These are phyloP conservation scores for Coilia nasus DNA, from an alignment of 2,797 vertebrate genomes.

Conservation along the genomic window DNA sequence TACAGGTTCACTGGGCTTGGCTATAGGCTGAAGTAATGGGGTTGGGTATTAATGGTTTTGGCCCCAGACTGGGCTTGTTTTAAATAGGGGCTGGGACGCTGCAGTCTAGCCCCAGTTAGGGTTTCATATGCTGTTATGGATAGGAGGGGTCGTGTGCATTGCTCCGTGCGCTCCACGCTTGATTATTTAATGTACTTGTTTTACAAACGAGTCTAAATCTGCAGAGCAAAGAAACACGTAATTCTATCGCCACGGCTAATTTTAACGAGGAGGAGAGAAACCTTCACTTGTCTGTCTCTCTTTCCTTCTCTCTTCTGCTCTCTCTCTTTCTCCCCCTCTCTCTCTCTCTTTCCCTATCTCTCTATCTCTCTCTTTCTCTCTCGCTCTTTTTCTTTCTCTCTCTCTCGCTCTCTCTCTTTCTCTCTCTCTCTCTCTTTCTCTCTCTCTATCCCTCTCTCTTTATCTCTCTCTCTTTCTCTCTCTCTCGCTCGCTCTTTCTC, in stretches of 20 bases:
- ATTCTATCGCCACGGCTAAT: conserved; percentile 67
- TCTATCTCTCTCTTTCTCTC: conserved; percentile 52
- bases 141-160: conserved; percentile 59
- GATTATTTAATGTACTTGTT: conserved; percentile 80
- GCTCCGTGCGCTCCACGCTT: conserved; percentile 61
- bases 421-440: too few relatives aligned
- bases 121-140: conserved; percentile 73
- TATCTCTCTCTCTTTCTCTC: too few relatives aligned
- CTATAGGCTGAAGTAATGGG: conserved; percentile 69
- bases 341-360: background rate
- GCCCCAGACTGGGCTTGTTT: conserved; percentile 68
- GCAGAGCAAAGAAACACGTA: conserved; percentile 79
- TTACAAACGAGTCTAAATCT: conserved; percentile 73
- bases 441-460: too few relatives aligned
- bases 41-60: conserved; percentile 79
- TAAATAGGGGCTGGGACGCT: conserved; percentile 63
- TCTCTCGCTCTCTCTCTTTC: too few relatives aligned
- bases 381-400: too few relatives aligned
- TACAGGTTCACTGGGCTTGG: conserved; percentile 10
- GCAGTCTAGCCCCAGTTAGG: conserved; percentile 61
- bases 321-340: background rate
- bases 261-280: conserved; percentile 53
- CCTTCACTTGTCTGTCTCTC: background rate
- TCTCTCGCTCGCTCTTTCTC: too few relatives aligned
- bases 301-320: background rate